These are phyloP conservation scores for Brachionus plicatilis DNA, from an alignment of 1,140 invertebrate genomes.

Conservation along the genomic window DNA sequence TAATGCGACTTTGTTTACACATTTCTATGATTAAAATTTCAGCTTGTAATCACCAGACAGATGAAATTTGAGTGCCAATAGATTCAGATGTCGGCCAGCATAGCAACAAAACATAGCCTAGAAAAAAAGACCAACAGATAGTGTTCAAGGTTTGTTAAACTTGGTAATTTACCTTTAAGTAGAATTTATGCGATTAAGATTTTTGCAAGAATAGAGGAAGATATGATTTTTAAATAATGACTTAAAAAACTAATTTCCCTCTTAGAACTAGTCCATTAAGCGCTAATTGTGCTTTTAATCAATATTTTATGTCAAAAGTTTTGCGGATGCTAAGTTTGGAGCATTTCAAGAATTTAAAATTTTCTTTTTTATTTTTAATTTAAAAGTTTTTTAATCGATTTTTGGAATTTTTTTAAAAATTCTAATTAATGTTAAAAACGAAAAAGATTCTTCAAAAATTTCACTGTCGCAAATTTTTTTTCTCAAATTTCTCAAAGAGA, in stretches of 20 bases:
- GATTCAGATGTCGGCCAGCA: background rate
- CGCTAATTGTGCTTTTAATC: background rate
- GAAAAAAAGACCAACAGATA: background rate
- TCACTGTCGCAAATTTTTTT: background rate
- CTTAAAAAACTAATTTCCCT: background rate
- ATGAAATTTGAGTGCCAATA: background rate
- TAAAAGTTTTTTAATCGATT: no score
- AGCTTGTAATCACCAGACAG: background rate
- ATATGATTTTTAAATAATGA: background rate
- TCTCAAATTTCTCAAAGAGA: background rate
- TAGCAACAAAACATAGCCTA: background rate
- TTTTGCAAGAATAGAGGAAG: background rate
- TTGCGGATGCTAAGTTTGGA: no score
- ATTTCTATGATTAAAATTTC: background rate
- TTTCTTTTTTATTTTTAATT: no score
- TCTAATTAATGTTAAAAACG: no score
- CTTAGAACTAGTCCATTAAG: background rate
- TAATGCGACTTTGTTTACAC: background rate
- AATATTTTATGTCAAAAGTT: background rate
- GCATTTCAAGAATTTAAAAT: no score
- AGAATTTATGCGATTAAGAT: background rate
- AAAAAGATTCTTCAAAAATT: background rate
- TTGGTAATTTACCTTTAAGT: background rate
- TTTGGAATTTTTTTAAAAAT: no score
- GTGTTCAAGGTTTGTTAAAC: background rate